Percentiles rank a stretch among this genome's conserved stretches.
Evolutionary conservation across 2,888 invertebrate genomes (phyloP).

Genomic region (Dasypogon diadema): DNA sequence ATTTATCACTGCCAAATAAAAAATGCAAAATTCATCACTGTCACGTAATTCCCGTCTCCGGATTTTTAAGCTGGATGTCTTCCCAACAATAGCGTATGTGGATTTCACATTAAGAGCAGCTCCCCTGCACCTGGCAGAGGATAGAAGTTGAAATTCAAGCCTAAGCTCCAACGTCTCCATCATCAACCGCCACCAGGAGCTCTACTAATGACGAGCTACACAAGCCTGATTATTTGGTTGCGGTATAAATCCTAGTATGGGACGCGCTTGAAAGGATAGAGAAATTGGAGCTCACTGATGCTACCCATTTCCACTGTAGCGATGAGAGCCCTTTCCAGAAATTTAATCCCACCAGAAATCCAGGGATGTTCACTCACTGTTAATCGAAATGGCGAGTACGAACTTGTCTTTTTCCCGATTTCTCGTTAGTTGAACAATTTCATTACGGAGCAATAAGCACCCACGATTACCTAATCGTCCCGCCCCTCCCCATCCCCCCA

Average conservation of each 20-base stretch:
- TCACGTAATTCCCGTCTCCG: not conserved
- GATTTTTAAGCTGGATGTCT: not conserved
- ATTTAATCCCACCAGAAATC: not conserved
- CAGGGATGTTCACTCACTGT: not conserved
- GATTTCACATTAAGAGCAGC: not conserved
- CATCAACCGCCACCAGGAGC: too few relatives aligned
- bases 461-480: not conserved
- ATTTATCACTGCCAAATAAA: constrained; percentile 1
- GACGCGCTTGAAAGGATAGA: too few relatives aligned
- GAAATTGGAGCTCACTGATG: too few relatives aligned
- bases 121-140: not conserved
- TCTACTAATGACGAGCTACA: too few relatives aligned
- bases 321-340: not conserved
- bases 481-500: not conserved
- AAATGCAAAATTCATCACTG: constrained; percentile 22
- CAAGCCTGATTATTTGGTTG: too few relatives aligned
- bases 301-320: too few relatives aligned
- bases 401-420: too few relatives aligned
- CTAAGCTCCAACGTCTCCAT: too few relatives aligned
- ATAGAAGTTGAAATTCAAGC: too few relatives aligned
- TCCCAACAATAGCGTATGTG: not conserved
- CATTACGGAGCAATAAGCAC: not conserved
- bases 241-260: too few relatives aligned
- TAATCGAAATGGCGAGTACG: not conserved
- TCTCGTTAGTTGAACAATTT: not conserved